phyloP scores from a whole-genome alignment of 2,797 vertebrate species.

The Macropodus opercularis region DNA sequence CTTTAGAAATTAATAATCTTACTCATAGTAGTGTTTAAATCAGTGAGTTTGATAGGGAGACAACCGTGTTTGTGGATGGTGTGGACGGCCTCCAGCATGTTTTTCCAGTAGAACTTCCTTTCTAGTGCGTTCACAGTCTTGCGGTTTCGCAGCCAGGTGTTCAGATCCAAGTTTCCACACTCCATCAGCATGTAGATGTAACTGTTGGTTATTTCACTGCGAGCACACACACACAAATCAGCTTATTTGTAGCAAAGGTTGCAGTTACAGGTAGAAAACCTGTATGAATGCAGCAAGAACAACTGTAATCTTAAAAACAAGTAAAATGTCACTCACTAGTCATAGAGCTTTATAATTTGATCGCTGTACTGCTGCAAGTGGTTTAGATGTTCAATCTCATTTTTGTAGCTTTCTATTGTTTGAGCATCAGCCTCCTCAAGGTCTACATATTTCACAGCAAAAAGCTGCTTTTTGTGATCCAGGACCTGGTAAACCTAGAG shows the following conservation, averaged over 20 bases:
- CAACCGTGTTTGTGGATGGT: constrained; percentile 95
- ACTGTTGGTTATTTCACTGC: constrained; percentile 91
- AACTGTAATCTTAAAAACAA: background rate
- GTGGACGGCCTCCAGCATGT: constrained; percentile 97
- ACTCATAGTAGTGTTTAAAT: background rate
- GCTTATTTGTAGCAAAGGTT: background rate
- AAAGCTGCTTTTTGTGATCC: constrained; percentile 92
- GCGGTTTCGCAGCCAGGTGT: constrained; percentile 95
- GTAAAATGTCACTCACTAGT: constrained; percentile 86
- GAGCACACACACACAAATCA: constrained; percentile 33
- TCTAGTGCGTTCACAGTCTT: constrained; percentile 91
- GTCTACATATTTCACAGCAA: constrained; percentile 93
- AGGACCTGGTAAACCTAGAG: constrained; percentile 94
- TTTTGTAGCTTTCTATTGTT: constrained; percentile 93
- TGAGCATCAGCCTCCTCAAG: constrained; percentile 92
- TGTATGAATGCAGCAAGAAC: too few relatives aligned
- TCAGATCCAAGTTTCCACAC: constrained; percentile 96
- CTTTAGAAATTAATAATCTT: background rate
- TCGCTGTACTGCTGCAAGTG: constrained; percentile 94
- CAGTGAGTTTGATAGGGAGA: background rate
- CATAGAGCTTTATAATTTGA: constrained; percentile 95
- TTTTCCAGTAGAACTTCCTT: constrained; percentile 97
- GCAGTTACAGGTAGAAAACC: background rate
- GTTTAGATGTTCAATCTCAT: constrained; percentile 95
- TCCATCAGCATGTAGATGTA: constrained; percentile 99